Conservation (phyloP, 2,113 vertebrate species). For the Trachemys scripta region DNA sequence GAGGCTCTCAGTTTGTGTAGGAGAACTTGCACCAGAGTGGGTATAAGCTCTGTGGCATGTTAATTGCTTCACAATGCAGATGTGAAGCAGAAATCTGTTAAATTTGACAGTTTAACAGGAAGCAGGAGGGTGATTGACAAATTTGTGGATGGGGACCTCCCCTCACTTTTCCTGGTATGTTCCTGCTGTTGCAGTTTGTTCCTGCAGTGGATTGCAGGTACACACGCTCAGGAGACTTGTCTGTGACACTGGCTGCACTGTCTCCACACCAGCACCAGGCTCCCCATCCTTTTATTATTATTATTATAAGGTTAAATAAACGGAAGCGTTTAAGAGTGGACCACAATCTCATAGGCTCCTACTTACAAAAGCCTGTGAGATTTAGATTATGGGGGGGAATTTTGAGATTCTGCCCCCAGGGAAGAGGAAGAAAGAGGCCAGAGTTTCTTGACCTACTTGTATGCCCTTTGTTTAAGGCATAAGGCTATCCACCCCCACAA, state of each 20-base stretch:
- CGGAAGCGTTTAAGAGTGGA: not conserved
- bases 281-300: not conserved
- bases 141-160: not conserved
- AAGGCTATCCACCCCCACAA: not conserved
- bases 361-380: not conserved
- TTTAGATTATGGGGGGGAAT: not conserved
- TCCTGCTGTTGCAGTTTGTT: not conserved
- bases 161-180: not conserved
- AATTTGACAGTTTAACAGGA: not conserved
- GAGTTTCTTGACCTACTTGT: not conserved
- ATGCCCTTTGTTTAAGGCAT: not conserved
- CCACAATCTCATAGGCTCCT: not conserved
- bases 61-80: not conserved
- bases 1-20: not conserved
- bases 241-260: not conserved
- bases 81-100: not conserved
- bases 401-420: not conserved
- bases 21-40: not conserved
- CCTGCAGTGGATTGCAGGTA: not conserved
- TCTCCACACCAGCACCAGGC: not conserved
- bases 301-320: not conserved
- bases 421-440: not conserved
- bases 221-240: not conserved
- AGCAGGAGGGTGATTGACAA: not conserved
- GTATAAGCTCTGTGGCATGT: not conserved